Evolutionary conservation across 2,888 invertebrate genomes (phyloP).

Genomic region (Elysia crispata): DNA sequence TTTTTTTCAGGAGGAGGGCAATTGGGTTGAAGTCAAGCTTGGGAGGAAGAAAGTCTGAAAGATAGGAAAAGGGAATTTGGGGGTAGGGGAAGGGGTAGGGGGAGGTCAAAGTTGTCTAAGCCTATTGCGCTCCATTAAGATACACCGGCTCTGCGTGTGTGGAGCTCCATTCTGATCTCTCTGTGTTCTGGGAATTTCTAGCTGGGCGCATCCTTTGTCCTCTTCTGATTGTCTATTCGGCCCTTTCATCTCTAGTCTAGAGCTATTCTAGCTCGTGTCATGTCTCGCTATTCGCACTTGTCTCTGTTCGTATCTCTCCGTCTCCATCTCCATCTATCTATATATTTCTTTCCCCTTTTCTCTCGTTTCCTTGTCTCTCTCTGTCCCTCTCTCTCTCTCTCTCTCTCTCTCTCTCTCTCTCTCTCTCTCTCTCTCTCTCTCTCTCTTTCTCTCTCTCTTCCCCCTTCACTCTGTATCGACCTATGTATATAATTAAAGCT

Average conservation of each 20-base stretch:
- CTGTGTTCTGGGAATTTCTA: no score
- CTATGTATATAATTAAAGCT: no score
- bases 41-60: neutral
- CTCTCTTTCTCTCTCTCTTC: no score
- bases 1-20: neutral
- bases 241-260: neutral
- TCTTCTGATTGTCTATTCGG: neutral
- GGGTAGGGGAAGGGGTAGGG: neutral
- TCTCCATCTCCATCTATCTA: constrained; percentile 14
- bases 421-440: constrained; percentile 9
- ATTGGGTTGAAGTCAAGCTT: neutral
- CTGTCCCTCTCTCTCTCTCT: constrained; percentile 18
- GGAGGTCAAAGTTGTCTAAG: neutral
- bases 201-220: no score
- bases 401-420: constrained; percentile 14
- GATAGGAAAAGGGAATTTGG: constrained; percentile 2
- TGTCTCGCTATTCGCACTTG: no score
- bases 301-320: no score
- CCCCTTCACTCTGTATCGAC: no score
- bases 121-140: no score
- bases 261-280: neutral
- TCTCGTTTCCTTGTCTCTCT: neutral
- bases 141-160: no score
- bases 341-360: neutral
- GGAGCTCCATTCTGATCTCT: no score